phyloP scores from a whole-genome alignment of 2,888 invertebrate species.

The Endomychus coccineus region DNA sequence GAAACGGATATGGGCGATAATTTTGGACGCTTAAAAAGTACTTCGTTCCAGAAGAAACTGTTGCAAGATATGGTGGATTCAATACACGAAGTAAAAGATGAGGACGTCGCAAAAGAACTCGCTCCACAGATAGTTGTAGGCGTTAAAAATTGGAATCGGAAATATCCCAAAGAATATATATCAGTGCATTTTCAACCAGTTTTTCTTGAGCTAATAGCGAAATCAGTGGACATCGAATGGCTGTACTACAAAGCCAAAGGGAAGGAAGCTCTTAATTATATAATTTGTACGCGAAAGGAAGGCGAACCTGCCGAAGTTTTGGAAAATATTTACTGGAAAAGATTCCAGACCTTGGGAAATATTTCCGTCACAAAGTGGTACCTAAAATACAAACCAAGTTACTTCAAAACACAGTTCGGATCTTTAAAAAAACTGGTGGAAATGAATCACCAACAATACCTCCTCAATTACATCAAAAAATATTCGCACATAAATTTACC shows the following conservation, averaged over 20 bases:
- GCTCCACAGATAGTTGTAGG: slow-evolving; percentile 8
- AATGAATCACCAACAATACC: too few species aligned
- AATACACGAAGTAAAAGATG: slow-evolving; percentile 5
- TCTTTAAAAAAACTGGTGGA: too few species aligned
- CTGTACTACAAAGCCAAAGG: background rate
- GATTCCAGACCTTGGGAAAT: slow-evolving; percentile 5
- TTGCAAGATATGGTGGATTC: slow-evolving; percentile 4
- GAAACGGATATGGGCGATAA: too few species aligned
- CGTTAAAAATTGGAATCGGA: slow-evolving; percentile 10
- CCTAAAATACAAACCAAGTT: slow-evolving; percentile 6
- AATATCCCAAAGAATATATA: slow-evolving; percentile 9
- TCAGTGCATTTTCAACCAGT: background rate
- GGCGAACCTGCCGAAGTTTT: slow-evolving; percentile 2
- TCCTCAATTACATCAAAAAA: too few species aligned
- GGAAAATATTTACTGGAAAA: slow-evolving; percentile 8
- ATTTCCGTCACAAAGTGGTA: slow-evolving; percentile 9
- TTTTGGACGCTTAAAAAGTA: too few species aligned
- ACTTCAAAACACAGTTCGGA: slow-evolving; percentile 3
- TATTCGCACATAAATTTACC: too few species aligned
- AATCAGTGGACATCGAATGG: slow-evolving; percentile 1
- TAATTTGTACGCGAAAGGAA: slow-evolving; percentile 10
- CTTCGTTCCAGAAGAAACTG: slow-evolving; percentile 5
- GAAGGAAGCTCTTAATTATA: slow-evolving; percentile 10
- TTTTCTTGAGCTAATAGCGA: background rate
- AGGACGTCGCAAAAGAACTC: slow-evolving; percentile 4